Base-by-base conservation (phyloP, 1,140 invertebrate genomes). In the Propsilocerus akamusi region DNA sequence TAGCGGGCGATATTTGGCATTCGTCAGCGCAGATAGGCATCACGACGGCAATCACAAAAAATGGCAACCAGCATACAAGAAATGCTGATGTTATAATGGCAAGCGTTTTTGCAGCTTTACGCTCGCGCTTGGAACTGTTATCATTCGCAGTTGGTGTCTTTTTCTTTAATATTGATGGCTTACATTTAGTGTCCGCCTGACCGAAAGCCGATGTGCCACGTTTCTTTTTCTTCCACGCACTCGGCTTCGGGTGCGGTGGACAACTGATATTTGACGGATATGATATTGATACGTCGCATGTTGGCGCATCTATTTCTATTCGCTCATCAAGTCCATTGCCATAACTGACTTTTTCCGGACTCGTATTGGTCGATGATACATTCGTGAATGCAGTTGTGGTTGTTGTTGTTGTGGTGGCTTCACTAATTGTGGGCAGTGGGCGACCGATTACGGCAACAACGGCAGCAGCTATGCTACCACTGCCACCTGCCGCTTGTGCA, bases 11-110 rank as follows among this genome's bases (percentile, higher is more conserved):
- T 50, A 72, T 66, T 52, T 70, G 59, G 53, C 68, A 72, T 50
- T 68, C 63, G 17, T 41, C 14, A 20, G 14, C 34, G 62, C 84
- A 87, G 20, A 85, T 72, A 7, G 88, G 83, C 61, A 86, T 73
- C 30, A 88, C 67, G n/a, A 92, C 74, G 11, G 87, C 86, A 59
- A 85, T 75, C n/a, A 89, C 72, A 66, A 93, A 93, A 64, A 92
- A 91, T 7, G 87, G 86, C 54, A 88, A 68, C 87, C 86, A 92
- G 64, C 87, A 91, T 34, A 83, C 74, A 25, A 91, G 82, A 65
- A 92, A 92, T 41, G 83, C 86, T 26, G 86, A 87, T 23, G 88
- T 92, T 53, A 91, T 88, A 63, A 90, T 89, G 55, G 86, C 88
- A 55, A 94, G 69, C 17, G 88, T 93, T 67, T 91, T 89, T 20